A percentile compares a stretch with the other conserved stretches of the same genome.
These are phyloP conservation scores for Tenualosa ilisha DNA, from an alignment of 2,797 vertebrate species.

Conservation along the genomic window DNA sequence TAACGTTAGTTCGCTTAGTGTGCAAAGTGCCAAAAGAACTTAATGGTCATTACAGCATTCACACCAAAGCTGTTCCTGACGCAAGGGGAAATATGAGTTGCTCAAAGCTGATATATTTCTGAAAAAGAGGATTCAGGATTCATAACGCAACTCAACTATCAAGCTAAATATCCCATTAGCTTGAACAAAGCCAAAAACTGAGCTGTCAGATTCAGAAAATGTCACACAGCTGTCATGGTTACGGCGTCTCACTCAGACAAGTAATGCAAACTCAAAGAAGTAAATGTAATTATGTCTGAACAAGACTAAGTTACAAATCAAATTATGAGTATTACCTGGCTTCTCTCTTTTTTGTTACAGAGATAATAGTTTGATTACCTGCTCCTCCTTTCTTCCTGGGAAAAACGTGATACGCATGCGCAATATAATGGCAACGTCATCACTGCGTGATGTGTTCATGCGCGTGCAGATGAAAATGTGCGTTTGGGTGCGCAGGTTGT, in stretches of 20 bases:
- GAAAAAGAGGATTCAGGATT: too few species aligned
- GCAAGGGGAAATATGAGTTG: not conserved
- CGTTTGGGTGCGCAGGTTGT: not conserved
- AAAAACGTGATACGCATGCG: not conserved
- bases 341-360: not conserved
- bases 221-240: not conserved
- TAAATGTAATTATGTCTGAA: not conserved
- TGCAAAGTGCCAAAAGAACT: too few species aligned
- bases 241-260: not conserved
- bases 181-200: too few species aligned
- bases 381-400: not conserved
- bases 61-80: not conserved
- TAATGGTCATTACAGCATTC: too few species aligned
- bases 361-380: not conserved
- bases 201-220: not conserved
- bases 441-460: not conserved
- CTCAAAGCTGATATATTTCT: too few species aligned
- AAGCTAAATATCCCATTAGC: not conserved
- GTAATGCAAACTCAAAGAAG: not conserved
- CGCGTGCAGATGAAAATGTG: not conserved
- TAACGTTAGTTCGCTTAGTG: too few species aligned
- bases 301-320: not conserved
- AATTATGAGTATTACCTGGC: not conserved
- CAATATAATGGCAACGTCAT: slow-evolving; percentile 6
- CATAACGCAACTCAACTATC: not conserved